These are phyloP conservation scores for Triops cancriformis DNA, from an alignment of 1,140 invertebrate genomes.

Conservation along the genomic window DNA sequence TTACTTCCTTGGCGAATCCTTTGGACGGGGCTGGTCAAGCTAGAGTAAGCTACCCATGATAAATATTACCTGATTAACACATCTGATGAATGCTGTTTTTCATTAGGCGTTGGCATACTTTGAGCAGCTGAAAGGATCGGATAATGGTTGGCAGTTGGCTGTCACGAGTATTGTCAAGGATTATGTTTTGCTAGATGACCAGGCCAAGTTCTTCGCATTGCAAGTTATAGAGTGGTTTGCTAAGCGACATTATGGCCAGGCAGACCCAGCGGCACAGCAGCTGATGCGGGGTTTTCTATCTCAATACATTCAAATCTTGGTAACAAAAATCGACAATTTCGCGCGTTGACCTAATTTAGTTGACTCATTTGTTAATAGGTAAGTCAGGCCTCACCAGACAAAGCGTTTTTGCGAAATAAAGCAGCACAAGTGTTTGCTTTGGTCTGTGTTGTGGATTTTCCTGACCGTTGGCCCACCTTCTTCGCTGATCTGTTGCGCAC, in stretches of 20 bases:
- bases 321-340: conserved; percentile 1
- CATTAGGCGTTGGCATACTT: conserved; percentile 43
- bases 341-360: not conserved
- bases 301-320: conserved; percentile 33
- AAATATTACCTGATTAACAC: not conserved
- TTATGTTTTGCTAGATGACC: conserved; percentile 45
- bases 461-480: conserved; percentile 46
- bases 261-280: conserved; percentile 32
- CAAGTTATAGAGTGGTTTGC: conserved; percentile 46
- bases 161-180: conserved; percentile 41
- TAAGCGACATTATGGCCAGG: conserved; percentile 36
- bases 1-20: conserved; percentile 20
- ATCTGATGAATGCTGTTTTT: conserved; percentile 12
- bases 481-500: conserved; percentile 45
- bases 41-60: not conserved
- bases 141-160: conserved; percentile 44
- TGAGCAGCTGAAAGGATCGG: conserved; percentile 44
- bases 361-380: not conserved
- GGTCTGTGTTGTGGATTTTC: conserved; percentile 47
- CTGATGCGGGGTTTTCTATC: conserved; percentile 34
- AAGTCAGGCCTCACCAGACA: conserved; percentile 19
- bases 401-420: conserved; percentile 43
- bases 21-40: conserved; percentile 21
- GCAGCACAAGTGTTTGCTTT: conserved; percentile 46
- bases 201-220: conserved; percentile 46